Base-by-base conservation (phyloP, 2,113 vertebrate species). In the Edolisoma coerulescens region DNA sequence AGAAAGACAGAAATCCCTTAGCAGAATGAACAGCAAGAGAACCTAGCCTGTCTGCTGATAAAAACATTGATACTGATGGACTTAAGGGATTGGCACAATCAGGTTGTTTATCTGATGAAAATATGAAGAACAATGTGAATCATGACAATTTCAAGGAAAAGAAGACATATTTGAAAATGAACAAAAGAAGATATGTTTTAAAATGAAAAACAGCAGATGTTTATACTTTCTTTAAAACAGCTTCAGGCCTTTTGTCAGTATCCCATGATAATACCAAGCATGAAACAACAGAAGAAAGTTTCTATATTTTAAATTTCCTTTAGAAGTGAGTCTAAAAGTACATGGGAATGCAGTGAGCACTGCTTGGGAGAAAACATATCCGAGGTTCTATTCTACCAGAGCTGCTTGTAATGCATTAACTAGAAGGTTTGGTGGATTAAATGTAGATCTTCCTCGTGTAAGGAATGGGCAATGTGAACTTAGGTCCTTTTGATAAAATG, bases 161-260 rank as follows among this genome's bases (percentile, higher is more conserved):
- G 44, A 81, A 85, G 81, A 86, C 37, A 28, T 69, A 89, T 70
- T 93, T 91, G 84, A 95, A 97, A 96, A 74, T 71, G 11, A 52
- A 73, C 28, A 42, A 61, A 85, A 92, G 61, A 75, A 84, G 65
- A 63, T 69, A 50, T 68, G 88, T 77, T 96, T 94, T 87, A 94
- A 97, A 96, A 81, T 79, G 7, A 52, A 54, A 30, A 78, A 39
- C 52, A 94, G 75, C 49, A 64, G 84, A 87, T 45, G 84, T 70
- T 92, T 93, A 17, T 74, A 49, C 17, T 91, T 95, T 89, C 94
- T 96, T 92, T 88, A 94, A 97, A 96, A 83, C 86, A 96, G 80
- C 78, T 87, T 68, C 60, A 80, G 79, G 87, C 56, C 32, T 50
- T 39, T 87, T 82, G 50, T 75, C 71, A 88, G 39, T 92, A 74